Percentiles rank a stretch among this genome's conserved stretches.
Evolutionary conservation across 2,888 invertebrate genomes (phyloP).

Genomic region (Dasysyrphus albostriatus): DNA sequence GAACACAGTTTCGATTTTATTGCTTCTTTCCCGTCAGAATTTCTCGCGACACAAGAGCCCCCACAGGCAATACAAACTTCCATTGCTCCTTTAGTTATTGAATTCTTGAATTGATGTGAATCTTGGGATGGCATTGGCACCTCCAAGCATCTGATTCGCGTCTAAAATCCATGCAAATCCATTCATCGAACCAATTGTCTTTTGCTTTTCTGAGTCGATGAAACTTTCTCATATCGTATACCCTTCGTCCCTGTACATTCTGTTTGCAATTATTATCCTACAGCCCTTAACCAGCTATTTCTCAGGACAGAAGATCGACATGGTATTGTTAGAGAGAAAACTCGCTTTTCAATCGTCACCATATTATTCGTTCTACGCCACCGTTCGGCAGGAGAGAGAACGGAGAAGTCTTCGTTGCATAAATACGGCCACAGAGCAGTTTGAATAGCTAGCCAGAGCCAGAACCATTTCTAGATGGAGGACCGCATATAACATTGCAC

Average conservation of each 20-base stretch:
- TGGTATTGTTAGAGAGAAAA: slow-evolving; percentile 43
- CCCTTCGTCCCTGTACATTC: slow-evolving; percentile 2
- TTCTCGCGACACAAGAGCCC: slow-evolving; percentile 41
- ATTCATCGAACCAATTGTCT: slow-evolving; percentile 69
- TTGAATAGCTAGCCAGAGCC: slow-evolving; percentile 62
- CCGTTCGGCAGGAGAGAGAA: not conserved
- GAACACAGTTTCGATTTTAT: slow-evolving; percentile 45
- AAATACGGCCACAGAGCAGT: slow-evolving; percentile 44
- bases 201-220: slow-evolving; percentile 61
- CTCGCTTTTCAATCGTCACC: slow-evolving; percentile 41
- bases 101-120: slow-evolving; percentile 17
- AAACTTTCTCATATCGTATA: slow-evolving; percentile 60
- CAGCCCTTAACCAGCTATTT: not conserved
- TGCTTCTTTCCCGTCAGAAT: slow-evolving; percentile 41
- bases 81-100: slow-evolving; percentile 45
- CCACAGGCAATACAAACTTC: slow-evolving; percentile 49
- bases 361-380: not conserved
- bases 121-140: not conserved
- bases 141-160: not conserved
- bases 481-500: not conserved
- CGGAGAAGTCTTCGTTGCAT: slow-evolving; percentile 13
- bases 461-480: slow-evolving; percentile 16
- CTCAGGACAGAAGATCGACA: not conserved
- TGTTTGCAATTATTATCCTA: slow-evolving; percentile 34
- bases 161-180: slow-evolving; percentile 43